Conservation (phyloP, 1,140 invertebrate species). For the Drosophila parvula region DNA sequence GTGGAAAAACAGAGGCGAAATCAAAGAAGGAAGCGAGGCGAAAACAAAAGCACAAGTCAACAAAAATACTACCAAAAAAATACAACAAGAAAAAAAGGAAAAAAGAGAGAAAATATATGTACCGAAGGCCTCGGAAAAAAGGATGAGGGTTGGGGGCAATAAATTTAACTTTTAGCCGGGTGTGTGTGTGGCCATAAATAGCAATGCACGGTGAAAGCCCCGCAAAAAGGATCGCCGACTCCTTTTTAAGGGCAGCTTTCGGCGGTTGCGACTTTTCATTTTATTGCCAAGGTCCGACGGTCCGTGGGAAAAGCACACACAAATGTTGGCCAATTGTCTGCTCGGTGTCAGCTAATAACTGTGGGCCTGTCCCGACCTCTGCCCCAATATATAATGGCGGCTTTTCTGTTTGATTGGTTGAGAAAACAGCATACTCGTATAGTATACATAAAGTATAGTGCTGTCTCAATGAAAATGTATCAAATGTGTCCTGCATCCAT, state of each 20-base stretch:
- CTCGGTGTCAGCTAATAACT: slow-evolving; percentile 47
- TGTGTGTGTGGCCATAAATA: slow-evolving; percentile 37
- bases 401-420: slow-evolving; percentile 28
- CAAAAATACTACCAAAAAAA: slow-evolving; percentile 14
- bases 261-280: slow-evolving; percentile 58
- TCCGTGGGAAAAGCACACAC: slow-evolving; percentile 3
- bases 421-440: slow-evolving; percentile 4
- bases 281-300: slow-evolving; percentile 49
- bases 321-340: slow-evolving; percentile 46
- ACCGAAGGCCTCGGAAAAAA: not conserved
- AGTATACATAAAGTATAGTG: not conserved
- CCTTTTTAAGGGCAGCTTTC: slow-evolving; percentile 15
- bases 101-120: not conserved
- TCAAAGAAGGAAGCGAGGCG: slow-evolving; percentile 13
- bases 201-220: slow-evolving; percentile 29
- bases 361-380: not conserved
- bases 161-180: slow-evolving; percentile 46
- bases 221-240: slow-evolving; percentile 6
- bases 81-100: not conserved
- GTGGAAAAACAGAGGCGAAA: slow-evolving; percentile 16
- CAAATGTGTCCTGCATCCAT: slow-evolving; percentile 6
- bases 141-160: slow-evolving; percentile 25
- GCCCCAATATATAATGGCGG: slow-evolving; percentile 20
- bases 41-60: slow-evolving; percentile 53
- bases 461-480: slow-evolving; percentile 45